Evolutionary conservation across 2,113 vertebrate species (phyloP).

Genomic region (Mustelus asterias): DNA sequence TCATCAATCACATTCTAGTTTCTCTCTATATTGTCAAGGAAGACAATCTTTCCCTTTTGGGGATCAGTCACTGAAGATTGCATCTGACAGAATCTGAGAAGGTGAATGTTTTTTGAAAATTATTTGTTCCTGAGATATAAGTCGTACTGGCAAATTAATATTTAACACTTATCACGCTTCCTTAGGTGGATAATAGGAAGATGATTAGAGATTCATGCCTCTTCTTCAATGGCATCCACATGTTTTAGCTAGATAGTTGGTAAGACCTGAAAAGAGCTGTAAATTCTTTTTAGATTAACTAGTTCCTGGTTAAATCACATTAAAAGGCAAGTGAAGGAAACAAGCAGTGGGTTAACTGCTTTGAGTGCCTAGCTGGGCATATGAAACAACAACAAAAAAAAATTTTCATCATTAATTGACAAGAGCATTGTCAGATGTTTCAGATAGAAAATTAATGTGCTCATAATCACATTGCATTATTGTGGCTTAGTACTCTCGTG

Average conservation of each 20-base stretch:
- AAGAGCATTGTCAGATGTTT: neutral
- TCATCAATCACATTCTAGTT: neutral
- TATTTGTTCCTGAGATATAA: neutral
- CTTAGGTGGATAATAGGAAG: neutral
- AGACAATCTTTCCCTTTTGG: neutral
- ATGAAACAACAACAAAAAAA: neutral
- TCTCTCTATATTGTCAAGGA: neutral
- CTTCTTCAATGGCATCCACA: neutral
- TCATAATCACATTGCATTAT: neutral
- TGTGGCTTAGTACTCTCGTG: neutral
- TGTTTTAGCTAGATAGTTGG: neutral
- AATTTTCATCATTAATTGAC: neutral
- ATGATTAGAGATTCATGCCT: neutral
- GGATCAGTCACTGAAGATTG: neutral
- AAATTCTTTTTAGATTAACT: neutral
- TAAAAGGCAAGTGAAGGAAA: neutral
- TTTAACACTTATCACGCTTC: neutral
- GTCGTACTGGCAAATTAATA: neutral
- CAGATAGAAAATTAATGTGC: neutral
- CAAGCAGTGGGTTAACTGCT: neutral
- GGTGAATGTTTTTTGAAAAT: neutral
- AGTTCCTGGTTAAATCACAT: neutral
- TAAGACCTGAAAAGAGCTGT: neutral
- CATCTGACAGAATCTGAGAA: neutral
- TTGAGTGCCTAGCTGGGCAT: neutral